Evolutionary conservation across 1,140 invertebrate genomes (phyloP).

Genomic region (Pseudoatta argentina): DNA sequence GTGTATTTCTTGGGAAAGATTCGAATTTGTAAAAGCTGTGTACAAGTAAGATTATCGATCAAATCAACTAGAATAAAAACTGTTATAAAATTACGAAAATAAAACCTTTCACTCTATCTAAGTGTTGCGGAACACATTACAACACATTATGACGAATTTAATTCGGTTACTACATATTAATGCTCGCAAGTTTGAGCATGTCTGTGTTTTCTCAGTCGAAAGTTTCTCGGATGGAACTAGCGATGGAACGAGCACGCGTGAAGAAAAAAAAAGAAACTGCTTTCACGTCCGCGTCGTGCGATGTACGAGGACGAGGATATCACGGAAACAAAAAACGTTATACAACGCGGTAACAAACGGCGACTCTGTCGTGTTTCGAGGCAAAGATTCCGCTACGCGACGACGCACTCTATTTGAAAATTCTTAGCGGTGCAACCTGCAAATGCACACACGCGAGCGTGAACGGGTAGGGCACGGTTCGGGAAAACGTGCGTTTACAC

Average conservation of each 20-base stretch:
- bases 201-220: slow-evolving; percentile 9
- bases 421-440: slow-evolving; percentile 44
- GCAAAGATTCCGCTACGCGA: slow-evolving; percentile 36
- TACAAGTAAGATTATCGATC: neutral
- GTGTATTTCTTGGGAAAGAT: too few relatives aligned
- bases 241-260: slow-evolving; percentile 15
- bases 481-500: slow-evolving; percentile 66
- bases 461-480: slow-evolving; percentile 9
- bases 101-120: neutral
- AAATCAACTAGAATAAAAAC: neutral
- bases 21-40: neutral
- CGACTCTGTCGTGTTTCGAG: slow-evolving; percentile 20
- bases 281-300: slow-evolving; percentile 41
- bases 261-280: slow-evolving; percentile 23
- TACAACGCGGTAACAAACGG: slow-evolving; percentile 26
- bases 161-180: neutral
- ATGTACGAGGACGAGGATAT: slow-evolving; percentile 1
- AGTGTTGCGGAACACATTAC: neutral
- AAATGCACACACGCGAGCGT: neutral
- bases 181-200: neutral
- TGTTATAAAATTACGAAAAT: neutral
- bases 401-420: slow-evolving; percentile 19
- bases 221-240: slow-evolving; percentile 12
- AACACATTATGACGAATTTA: neutral
- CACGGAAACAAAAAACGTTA: slow-evolving; percentile 44